Evolutionary conservation across 1,140 invertebrate genomes (phyloP), one percentile per base, ranked within the genome.

Genomic region (Globodera ellingtonae): DNA sequence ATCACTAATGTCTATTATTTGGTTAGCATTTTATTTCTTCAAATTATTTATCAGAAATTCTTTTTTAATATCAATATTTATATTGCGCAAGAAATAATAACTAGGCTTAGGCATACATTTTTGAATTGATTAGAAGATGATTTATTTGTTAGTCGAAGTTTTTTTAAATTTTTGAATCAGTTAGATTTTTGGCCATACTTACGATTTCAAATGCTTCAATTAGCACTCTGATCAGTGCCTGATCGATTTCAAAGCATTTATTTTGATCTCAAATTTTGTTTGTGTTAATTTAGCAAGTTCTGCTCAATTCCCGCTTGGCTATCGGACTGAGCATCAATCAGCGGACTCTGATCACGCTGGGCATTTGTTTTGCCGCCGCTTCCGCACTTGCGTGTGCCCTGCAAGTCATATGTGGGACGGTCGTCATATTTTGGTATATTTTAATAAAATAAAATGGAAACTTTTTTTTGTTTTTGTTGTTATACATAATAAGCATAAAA

Each of bases 1-100:
- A 89, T 88, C 21, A 89, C 88, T 4, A 89, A 89, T 79, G 80
- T 87, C 47, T 89, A 85, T 81, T 89, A 87, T 75, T 52, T 88
- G 56, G 86, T 89, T 72, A 82, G 76, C 48, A 65, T 50, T 65
- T 21, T 24, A n/a, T 24, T 69, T 6, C 6, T 3, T 48, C 8
- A 73, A 48, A 73, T 72, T 72, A 21, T n/a, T 15, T 15, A 46
- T 69, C 13, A 15, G 65, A 18, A 78, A 75, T 7, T 72, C 44
- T 71, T 48, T 75, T 35, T 35, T 35, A 35, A 35, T 35, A 35
- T 35, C 35, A 35, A 35, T 24, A 35, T 1, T 35, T 35, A 35
- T 35, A 35, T 35, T 35, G 35, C 35, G 35, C 35, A 35, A 35
- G 2, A 35, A 35, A 35, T 35, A 35, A 35, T 35, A 35, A 35